Conservation (phyloP, 2,113 vertebrate species). For the Podilymbus podiceps region DNA sequence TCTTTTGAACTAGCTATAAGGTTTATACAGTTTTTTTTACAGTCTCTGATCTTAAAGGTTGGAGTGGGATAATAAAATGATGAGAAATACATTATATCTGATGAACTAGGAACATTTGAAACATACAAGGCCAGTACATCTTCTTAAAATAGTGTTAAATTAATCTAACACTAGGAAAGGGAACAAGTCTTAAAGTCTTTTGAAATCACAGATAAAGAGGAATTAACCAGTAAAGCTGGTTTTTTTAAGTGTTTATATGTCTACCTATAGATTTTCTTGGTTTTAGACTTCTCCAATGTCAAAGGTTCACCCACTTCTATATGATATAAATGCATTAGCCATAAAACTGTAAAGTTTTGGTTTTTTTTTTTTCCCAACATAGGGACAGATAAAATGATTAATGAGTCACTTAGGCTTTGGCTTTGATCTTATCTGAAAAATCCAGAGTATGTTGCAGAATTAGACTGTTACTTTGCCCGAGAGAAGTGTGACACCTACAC, state of each 20-base stretch:
- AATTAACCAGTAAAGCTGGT: neutral
- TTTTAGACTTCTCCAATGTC: neutral
- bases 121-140: neutral
- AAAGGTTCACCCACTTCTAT: neutral
- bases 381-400: neutral
- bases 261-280: neutral
- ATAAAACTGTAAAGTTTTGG: neutral
- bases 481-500: neutral
- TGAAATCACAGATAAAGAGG: neutral
- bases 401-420: neutral
- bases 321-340: neutral
- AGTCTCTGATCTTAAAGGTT: neutral
- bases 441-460: neutral
- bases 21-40: neutral
- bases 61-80: neutral
- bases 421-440: neutral
- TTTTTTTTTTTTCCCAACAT: neutral
- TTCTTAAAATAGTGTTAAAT: neutral
- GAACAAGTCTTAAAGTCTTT: neutral
- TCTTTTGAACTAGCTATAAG: neutral
- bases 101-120: neutral
- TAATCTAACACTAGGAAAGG: neutral
- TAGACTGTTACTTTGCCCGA: neutral
- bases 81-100: neutral
- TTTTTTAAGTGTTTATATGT: neutral